A percentile compares a stretch with the other conserved stretches of the same genome.
These are phyloP conservation scores for Otocyon megalotis DNA, from an alignment of 2,113 vertebrate species.

Conservation along the genomic window DNA sequence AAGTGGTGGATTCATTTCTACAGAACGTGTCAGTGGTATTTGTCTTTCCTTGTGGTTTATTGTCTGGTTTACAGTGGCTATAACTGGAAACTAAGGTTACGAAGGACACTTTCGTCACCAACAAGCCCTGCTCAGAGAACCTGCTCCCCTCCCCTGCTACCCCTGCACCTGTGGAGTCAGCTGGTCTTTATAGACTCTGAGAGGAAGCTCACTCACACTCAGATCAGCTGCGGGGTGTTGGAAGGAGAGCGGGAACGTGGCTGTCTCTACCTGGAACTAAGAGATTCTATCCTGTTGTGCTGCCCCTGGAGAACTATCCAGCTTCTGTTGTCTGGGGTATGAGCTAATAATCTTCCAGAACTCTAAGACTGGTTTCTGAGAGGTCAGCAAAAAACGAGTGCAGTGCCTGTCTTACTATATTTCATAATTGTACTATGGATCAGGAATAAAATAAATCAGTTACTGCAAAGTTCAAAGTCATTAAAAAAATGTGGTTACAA, in stretches of 20 bases:
- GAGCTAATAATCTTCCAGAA: background rate
- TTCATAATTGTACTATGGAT: background rate
- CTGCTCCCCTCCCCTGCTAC: background rate
- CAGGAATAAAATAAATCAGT: background rate
- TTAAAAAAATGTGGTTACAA: background rate
- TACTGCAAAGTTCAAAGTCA: background rate
- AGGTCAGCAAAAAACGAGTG: background rate
- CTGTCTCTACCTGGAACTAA: background rate
- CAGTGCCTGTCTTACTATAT: background rate
- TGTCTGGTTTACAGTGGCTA: constrained; percentile 43
- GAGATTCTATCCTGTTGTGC: background rate
- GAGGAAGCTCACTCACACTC: background rate
- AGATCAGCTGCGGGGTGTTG: background rate
- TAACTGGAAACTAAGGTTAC: constrained; percentile 25
- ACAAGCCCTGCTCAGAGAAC: background rate
- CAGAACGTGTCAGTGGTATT: background rate
- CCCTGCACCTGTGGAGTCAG: background rate
- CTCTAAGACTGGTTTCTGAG: background rate
- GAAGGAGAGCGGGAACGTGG: background rate
- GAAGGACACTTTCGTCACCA: background rate
- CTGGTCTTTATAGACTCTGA: background rate
- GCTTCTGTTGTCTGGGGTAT: background rate
- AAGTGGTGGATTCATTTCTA: background rate
- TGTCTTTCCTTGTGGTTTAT: constrained; percentile 27
- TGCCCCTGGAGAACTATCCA: background rate